phyloP scores from a whole-genome alignment of 2,113 vertebrate genomes.

The Thamnaconus septentrionalis region DNA sequence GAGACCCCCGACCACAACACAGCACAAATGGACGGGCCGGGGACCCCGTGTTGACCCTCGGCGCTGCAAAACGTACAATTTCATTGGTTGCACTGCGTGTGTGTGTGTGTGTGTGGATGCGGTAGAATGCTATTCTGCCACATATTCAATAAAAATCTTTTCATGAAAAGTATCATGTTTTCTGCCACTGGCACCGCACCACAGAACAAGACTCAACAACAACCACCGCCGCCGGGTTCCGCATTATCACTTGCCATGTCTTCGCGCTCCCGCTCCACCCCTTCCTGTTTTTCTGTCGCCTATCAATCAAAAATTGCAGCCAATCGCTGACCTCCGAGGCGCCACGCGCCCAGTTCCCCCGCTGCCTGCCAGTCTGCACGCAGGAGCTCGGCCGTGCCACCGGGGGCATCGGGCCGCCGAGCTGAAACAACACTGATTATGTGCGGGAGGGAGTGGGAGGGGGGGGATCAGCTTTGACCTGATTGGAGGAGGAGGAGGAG shows the following conservation, averaged over 20 bases:
- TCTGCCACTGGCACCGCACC: too few species aligned
- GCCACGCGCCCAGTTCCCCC: neutral
- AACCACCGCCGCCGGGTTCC: too few species aligned
- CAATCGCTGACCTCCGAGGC: constrained; percentile 47
- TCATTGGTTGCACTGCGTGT: neutral
- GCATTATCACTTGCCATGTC: constrained; percentile 48
- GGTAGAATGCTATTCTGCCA: too few species aligned
- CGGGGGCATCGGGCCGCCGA: constrained; percentile 3
- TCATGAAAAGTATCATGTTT: too few species aligned
- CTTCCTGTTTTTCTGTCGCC: constrained; percentile 59
- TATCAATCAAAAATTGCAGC: constrained; percentile 50
- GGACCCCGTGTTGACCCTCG: constrained; percentile 19
- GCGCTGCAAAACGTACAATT: neutral
- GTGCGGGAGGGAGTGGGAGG: neutral
- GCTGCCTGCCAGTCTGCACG: constrained; percentile 25
- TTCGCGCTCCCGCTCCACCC: constrained; percentile 44
- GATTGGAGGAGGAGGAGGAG: too few species aligned
- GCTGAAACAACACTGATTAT: constrained; percentile 58
- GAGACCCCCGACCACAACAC: constrained; percentile 59
- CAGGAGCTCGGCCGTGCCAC: constrained; percentile 20
- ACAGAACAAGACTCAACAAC: too few species aligned
- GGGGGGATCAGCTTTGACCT: too few species aligned
- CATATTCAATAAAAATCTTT: too few species aligned
- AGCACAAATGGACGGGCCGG: constrained; percentile 50
- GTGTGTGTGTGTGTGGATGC: too few species aligned